Base-by-base conservation (phyloP, 1,140 invertebrate species). In the Pseudomyrmex flavicornis region DNA sequence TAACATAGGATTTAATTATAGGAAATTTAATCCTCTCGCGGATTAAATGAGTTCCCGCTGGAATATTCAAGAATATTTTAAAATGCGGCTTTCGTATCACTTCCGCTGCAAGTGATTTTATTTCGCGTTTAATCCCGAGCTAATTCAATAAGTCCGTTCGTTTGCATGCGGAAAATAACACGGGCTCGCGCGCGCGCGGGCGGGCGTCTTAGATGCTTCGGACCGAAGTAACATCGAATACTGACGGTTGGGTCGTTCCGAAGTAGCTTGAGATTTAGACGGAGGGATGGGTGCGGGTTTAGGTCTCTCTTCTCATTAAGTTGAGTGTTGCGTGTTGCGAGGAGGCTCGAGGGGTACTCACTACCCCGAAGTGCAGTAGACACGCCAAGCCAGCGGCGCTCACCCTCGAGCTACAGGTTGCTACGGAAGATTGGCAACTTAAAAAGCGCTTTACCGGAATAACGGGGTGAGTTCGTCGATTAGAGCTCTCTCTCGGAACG, bases 241-340 rank as follows among this genome's bases (percentile, higher is more conserved):
- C 63, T 73, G 73, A 88, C 76, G 58, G 72, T 83, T 75, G 85
- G 85, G 66, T 87, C 85, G 85, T 87, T 89, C 84, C 88, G 62
- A 87, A 89, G 88, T 89, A 79, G 89, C 87, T 88, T 35, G 90
- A 87, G 85, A 85, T 85, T 89, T 35, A 90, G 87, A 83, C 74
- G 52, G 79, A 85, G 85, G 84, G 85, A 89, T 83, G 35, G 35
- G 35, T 35, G 35, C 35, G 35, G 35, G 35, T 35, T 35, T 84
- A 86, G 89, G 88, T 91, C 91, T 92, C 91, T 93, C 90, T 91
- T 92, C 92, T 93, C 92, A 93, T 93, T 93, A 93, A 92, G 90
- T 88, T 92, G 92, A 93, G 93, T 93, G 93, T 93, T 92, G 92
- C 92, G 92, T 92, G 92, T 92, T 92, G 90, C 89, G 86, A 90